phyloP scores from a whole-genome alignment of 2,797 vertebrate genomes.

The Anabacerthia variegaticeps region DNA sequence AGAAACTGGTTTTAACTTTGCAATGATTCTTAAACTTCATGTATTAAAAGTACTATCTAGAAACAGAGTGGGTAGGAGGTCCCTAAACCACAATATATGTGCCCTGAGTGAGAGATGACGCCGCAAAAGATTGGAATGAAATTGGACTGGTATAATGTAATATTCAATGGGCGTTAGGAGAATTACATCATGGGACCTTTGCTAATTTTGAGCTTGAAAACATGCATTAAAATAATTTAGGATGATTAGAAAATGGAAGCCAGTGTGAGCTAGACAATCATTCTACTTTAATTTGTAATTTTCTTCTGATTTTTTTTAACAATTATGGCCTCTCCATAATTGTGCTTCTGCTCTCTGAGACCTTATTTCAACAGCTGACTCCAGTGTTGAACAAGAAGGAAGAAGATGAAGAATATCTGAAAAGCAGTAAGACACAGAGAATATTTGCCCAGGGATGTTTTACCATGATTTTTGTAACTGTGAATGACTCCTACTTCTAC shows the following conservation, averaged over 20 bases:
- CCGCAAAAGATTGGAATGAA: constrained; percentile 13
- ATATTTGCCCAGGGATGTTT: neutral
- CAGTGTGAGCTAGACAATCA: constrained; percentile 44
- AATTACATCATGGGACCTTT: constrained; percentile 57
- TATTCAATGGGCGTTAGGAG: constrained; percentile 36
- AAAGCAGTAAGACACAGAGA: neutral
- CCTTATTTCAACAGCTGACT: constrained; percentile 14
- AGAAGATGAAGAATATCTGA: neutral
- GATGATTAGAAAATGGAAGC: constrained; percentile 71
- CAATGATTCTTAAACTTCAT: neutral
- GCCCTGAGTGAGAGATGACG: neutral
- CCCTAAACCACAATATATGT: neutral
- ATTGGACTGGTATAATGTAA: constrained; percentile 30
- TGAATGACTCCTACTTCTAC: neutral
- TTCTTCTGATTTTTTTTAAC: constrained; percentile 40
- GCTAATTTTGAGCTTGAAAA: constrained; percentile 72
- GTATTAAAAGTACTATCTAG: neutral
- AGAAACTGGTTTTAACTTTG: constrained; percentile 21
- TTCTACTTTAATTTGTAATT: constrained; percentile 57
- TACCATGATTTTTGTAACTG: neutral
- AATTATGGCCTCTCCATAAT: constrained; percentile 25
- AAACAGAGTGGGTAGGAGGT: constrained; percentile 11
- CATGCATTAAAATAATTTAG: constrained; percentile 73
- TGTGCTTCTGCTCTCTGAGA: constrained; percentile 17
- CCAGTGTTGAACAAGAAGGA: neutral